Base-by-base conservation (phyloP, 1,140 invertebrate genomes). In the Hypsibius dujardini region DNA sequence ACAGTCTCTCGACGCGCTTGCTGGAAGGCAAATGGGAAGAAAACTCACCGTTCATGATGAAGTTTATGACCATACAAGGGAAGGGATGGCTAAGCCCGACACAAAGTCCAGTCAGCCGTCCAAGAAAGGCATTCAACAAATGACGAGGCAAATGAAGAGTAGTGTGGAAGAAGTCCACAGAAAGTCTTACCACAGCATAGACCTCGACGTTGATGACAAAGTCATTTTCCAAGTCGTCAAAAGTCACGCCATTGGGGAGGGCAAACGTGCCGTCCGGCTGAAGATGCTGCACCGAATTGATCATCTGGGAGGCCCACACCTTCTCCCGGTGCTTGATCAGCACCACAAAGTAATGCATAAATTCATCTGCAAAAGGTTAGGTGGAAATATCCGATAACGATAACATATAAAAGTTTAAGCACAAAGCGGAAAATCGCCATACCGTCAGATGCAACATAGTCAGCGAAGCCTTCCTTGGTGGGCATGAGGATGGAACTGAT, bases 161-260 rank as follows among this genome's bases (percentile, higher is more conserved):
- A 56, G 7, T 7, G n/a, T n/a, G n/a, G 50, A n/a, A 7, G 50
- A 7, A 56, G 50, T 56, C 7, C 50, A 56, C n/a, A 7, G 42
- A 42, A 3, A 42, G 45, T 14, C 62, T 14, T 67, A 67, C 62
- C 7, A 67, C 62, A 42, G 62, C 62, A 42, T 67, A 67, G 3
- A 67, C 62, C 45, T 67, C 62, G 7, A 67, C 62, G 62, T 42
- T 67, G 7, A 67, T 67, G 42, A 42, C 42, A 42, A 67, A 67
- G 45, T 67, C 62, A 42, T 67, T 67, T 42, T 67, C 62, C 7
- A 67, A 42, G 45, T 67, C 42, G 12, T 67, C 62, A 67, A 67
- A 67, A 14, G 42, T 42, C 7, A 67, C 3, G 12, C 12, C 12
- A 7, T 42, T 42, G 62, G 62, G 7, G 45, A 67, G 3, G 62